Percentiles rank a stretch among this genome's conserved stretches.
Conservation (phyloP, 2,113 vertebrate species). For the Lepidothrix coronata region DNA sequence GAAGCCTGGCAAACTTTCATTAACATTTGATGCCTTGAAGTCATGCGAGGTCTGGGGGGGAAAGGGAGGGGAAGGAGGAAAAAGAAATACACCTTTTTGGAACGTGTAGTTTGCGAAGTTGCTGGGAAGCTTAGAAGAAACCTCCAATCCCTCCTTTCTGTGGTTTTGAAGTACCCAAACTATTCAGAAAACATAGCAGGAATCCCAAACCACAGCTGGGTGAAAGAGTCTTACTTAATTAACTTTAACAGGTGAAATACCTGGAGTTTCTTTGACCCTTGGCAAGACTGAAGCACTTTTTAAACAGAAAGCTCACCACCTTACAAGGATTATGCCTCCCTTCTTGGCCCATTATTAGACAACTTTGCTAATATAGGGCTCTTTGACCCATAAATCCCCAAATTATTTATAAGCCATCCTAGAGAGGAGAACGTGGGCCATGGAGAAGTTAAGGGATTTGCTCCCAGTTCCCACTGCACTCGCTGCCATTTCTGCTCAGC, state of each 20-base stretch:
- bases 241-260: not conserved
- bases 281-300: not conserved
- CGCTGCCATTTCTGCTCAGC: not conserved
- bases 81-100: constrained; percentile 2
- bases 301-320: not conserved
- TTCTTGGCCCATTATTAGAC: not conserved
- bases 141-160: not conserved
- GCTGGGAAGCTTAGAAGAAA: not conserved
- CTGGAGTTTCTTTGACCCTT: not conserved
- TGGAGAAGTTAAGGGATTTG: not conserved
- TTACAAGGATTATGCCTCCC: not conserved
- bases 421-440: not conserved
- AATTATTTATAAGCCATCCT: not conserved
- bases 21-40: constrained; percentile 61
- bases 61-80: not conserved
- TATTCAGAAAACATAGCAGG: not conserved
- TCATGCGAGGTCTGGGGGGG: constrained; percentile 16
- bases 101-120: not conserved
- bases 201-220: not conserved
- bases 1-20: constrained; percentile 59
- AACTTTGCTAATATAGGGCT: not conserved
- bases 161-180: not conserved
- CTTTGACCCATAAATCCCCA: not conserved
- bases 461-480: not conserved
- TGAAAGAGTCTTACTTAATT: not conserved